Percentiles rank a stretch among this genome's conserved stretches.
These are phyloP conservation scores for Sepioteuthis lessoniana DNA, from an alignment of 2,888 invertebrate genomes.

Conservation along the genomic window DNA sequence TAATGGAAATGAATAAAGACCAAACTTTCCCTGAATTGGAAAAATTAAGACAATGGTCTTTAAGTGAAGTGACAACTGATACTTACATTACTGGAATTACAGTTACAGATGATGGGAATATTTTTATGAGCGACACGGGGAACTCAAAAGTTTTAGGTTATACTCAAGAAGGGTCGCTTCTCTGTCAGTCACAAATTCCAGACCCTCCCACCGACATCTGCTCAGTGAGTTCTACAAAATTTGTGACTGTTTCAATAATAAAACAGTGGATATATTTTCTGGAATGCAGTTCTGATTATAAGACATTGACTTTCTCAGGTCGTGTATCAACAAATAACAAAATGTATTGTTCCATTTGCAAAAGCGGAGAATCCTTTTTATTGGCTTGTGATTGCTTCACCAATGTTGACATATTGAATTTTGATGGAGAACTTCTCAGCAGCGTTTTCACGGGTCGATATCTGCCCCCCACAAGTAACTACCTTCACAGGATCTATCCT, in stretches of 20 bases:
- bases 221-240: not conserved
- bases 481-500: not conserved
- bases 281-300: not conserved
- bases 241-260: not conserved
- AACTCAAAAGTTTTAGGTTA: not conserved
- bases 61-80: not conserved
- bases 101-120: not conserved
- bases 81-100: not conserved
- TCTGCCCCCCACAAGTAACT: not conserved
- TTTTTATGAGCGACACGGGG: not conserved
- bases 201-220: not conserved
- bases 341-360: not conserved
- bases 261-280: not conserved
- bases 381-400: not conserved
- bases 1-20: not conserved
- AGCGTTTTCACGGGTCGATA: not conserved
- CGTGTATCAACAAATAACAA: not conserved
- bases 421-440: not conserved
- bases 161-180: not conserved
- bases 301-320: not conserved
- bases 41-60: not conserved
- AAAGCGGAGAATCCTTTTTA: not conserved
- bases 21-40: not conserved
- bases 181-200: not conserved
- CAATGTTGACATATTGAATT: not conserved